phyloP scores from a whole-genome alignment of 2,888 invertebrate species.

The Raillietiella orientalis region DNA sequence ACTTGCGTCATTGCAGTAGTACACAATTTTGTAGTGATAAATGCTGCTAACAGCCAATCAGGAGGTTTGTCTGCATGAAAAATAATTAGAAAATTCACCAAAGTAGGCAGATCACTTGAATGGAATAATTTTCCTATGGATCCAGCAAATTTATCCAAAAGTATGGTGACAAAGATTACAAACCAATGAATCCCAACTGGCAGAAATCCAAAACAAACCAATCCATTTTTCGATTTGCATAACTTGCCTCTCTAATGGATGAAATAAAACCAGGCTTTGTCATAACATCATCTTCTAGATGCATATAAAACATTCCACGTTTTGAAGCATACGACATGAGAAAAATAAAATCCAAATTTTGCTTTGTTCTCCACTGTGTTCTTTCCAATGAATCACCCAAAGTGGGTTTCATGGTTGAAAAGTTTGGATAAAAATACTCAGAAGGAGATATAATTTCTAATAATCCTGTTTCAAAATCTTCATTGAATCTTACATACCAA shows the following conservation, averaged over 20 bases:
- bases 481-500: constrained; percentile 25
- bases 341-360: constrained; percentile 72
- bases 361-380: constrained; percentile 57
- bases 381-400: constrained; percentile 57
- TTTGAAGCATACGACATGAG: constrained; percentile 75
- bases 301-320: constrained; percentile 58
- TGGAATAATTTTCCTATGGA: constrained; percentile 33
- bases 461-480: constrained; percentile 37
- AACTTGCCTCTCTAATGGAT: constrained; percentile 12
- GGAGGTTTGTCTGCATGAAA: constrained; percentile 88
- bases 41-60: constrained; percentile 76
- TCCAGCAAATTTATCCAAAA: neutral
- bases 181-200: constrained; percentile 69
- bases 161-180: too few relatives aligned
- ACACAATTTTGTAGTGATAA: constrained; percentile 65
- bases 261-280: constrained; percentile 25
- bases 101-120: constrained; percentile 45
- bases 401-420: constrained; percentile 35
- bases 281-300: constrained; percentile 76
- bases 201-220: constrained; percentile 88
- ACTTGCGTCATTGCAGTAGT: constrained; percentile 14
- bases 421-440: constrained; percentile 53
- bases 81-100: constrained; percentile 73
- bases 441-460: constrained; percentile 68
- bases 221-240: constrained; percentile 19